Percentiles rank a stretch among this genome's conserved stretches.
Evolutionary conservation across 1,140 invertebrate species (phyloP).

Genomic region (Brachionus calyciflorus): DNA sequence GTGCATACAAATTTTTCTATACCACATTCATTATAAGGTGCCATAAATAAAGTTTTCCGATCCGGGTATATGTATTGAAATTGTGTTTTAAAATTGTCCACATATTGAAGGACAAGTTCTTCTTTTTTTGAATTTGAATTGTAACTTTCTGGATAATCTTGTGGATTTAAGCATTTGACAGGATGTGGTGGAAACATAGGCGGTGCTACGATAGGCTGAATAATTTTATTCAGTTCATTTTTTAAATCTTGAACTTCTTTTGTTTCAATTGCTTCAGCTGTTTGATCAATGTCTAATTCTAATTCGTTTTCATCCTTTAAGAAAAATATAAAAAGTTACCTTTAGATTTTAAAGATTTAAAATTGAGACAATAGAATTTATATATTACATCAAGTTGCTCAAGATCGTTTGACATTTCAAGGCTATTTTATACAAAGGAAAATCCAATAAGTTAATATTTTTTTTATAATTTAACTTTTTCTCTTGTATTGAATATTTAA

Average conservation of each 20-base stretch:
- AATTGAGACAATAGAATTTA: no score
- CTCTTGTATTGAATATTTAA: no score
- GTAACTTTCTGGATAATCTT: conserved; percentile 63
- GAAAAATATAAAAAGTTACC: no score
- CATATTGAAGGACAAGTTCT: conserved; percentile 65
- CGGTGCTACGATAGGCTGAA: conserved; percentile 11
- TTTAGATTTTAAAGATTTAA: no score
- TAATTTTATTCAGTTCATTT: conserved; percentile 28
- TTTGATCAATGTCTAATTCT: conserved; percentile 39
- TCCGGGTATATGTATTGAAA: conserved; percentile 68
- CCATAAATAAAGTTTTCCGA: conserved; percentile 71
- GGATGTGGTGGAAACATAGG: conserved; percentile 44
- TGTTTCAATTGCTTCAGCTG: conserved; percentile 29
- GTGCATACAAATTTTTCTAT: conserved; percentile 63
- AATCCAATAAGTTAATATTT: no score
- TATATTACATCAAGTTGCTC: no score
- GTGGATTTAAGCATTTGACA: conserved; percentile 23
- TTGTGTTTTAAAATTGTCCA: conserved; percentile 74
- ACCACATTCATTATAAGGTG: conserved; percentile 76
- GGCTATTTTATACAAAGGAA: no score
- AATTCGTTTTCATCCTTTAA: neutral
- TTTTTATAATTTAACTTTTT: no score
- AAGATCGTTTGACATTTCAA: no score
- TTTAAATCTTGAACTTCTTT: conserved; percentile 33
- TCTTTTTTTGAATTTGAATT: conserved; percentile 73